Conservation (phyloP, 2,888 invertebrate species). For the Steinernema scapterisci region DNA sequence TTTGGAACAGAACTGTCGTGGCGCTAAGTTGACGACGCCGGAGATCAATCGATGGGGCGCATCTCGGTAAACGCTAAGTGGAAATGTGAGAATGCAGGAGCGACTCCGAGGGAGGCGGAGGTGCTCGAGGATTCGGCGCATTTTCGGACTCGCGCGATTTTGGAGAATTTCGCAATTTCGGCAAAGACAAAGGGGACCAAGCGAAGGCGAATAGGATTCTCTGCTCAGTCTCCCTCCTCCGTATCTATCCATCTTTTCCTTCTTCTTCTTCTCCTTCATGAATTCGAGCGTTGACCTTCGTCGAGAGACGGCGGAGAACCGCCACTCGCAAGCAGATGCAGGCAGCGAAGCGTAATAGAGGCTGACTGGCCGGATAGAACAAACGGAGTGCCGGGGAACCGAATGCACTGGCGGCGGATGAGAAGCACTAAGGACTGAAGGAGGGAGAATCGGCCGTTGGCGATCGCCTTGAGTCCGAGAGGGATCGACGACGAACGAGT, state of each 20-base stretch:
- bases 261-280: no score
- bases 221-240: no score
- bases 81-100: no score
- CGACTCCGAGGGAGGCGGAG: no score
- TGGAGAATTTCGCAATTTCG: no score
- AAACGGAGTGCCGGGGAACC: neutral
- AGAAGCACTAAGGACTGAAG: neutral
- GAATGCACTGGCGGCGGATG: neutral
- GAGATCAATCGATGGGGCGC: conserved; percentile 18
- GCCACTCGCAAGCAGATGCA: neutral
- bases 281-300: conserved; percentile 23
- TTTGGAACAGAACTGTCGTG: neutral
- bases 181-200: no score
- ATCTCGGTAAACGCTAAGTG: no score
- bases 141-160: no score
- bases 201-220: no score
- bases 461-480: neutral
- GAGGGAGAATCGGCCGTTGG: neutral
- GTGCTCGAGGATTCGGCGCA: no score
- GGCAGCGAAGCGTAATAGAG: neutral
- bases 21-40: neutral
- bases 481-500: no score
- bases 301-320: neutral
- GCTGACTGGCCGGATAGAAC: neutral
- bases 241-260: no score